phyloP scores from a whole-genome alignment of 1,140 invertebrate genomes.

The Anoplolepis gracilipes region DNA sequence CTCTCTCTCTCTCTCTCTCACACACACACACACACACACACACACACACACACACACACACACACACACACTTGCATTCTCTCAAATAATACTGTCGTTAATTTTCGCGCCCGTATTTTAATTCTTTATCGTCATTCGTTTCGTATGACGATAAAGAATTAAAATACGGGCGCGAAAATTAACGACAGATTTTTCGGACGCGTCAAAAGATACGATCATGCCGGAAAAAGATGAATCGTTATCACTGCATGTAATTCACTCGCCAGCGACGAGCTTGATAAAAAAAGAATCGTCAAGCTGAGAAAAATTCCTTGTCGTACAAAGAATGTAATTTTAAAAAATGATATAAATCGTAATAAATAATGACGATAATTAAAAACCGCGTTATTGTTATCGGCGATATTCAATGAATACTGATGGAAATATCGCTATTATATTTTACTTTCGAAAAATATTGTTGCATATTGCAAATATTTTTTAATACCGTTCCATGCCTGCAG shows the following conservation, averaged over 20 bases:
- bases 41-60: slow-evolving; percentile 5
- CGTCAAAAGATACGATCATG: neutral
- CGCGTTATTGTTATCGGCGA: neutral
- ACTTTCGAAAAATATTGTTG: slow-evolving; percentile 23
- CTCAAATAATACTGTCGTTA: neutral
- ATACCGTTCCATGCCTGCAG: neutral
- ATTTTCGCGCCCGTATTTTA: neutral
- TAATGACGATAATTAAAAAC: slow-evolving; percentile 11
- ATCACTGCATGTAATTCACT: neutral
- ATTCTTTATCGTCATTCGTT: slow-evolving; percentile 1
- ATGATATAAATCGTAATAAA: slow-evolving; percentile 1
- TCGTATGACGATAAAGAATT: slow-evolving; percentile 1
- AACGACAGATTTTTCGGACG: too few relatives aligned
- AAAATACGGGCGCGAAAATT: slow-evolving; percentile 1
- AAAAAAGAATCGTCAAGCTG: neutral
- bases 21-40: slow-evolving; percentile 14
- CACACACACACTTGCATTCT: slow-evolving; percentile 17
- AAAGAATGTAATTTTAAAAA: neutral
- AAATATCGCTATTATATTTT: slow-evolving; percentile 12
- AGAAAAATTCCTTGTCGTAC: neutral
- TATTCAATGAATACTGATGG: neutral
- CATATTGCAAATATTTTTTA: slow-evolving; percentile 2
- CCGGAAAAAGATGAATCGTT: neutral
- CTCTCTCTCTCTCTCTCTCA: slow-evolving; percentile 9
- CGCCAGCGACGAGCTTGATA: neutral